Evolutionary conservation across 2,113 vertebrate species (phyloP), one percentile per base, ranked within the genome.

Genomic region (Crotalus helleri): DNA sequence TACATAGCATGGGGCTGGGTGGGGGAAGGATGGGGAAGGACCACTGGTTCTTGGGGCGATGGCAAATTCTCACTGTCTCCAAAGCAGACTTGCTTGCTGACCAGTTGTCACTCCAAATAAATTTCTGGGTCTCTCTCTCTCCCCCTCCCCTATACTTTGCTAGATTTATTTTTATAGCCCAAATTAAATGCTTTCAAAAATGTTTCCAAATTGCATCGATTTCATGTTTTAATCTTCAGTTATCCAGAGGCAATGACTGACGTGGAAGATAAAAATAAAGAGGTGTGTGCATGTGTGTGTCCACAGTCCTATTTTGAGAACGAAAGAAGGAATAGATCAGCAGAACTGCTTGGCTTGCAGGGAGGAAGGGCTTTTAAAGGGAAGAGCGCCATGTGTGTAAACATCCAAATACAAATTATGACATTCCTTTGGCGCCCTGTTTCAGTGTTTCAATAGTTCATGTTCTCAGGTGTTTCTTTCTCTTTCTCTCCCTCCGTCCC

Each of bases 11-110:
- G 44, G 29, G 55, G 74, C 53, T 19, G 74, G n/a, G 13, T 19
- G 69, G n/a, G 33, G 33, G 69, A 6, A 39, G 33, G 15, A 81
- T 0, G 1, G 97, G 98, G 97, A 97, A 98, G 93, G 94, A 97
- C 98, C 98, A 98, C 98, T 98, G 97, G 98, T 98, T 98, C 98
- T 98, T 97, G 98, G 96, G 97, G 97, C 98, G 98, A 98, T 97
- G 98, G 97, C 96, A 95, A 55, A 92, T 97, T 98, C 97, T 97
- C 97, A 92, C 91, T 98, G 98, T 97, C 97, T 98, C 97, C 96
- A 97, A 98, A 98, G 97, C 97, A 97, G 94, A 95, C 93, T 97
- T 97, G 95, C 94, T 97, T 97, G 95, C 94, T 94, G 97, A 98
- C 98, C 97, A 97, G 96, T 97, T 97, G 96, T 91, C 85, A 97